These are phyloP conservation scores for Microcebus jonahi DNA, from an alignment of 2,113 vertebrate species.

Conservation along the genomic window DNA sequence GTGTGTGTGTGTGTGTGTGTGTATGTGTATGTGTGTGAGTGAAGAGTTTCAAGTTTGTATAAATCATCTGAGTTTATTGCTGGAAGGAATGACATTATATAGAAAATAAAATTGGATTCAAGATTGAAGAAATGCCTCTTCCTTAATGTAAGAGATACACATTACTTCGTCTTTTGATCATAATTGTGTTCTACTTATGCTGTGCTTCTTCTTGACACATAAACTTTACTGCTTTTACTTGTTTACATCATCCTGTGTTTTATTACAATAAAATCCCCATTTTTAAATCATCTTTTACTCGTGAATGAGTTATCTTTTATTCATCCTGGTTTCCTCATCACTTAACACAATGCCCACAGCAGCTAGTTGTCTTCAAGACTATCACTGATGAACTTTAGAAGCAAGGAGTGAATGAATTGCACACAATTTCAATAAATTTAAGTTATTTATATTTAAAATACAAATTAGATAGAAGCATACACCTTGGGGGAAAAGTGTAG, in stretches of 20 bases:
- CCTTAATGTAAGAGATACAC: neutral
- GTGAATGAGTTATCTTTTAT: neutral
- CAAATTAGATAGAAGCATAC: neutral
- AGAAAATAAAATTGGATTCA: neutral
- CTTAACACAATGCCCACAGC: neutral
- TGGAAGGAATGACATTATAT: neutral
- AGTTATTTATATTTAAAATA: neutral
- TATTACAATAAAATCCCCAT: neutral
- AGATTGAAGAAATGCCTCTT: neutral
- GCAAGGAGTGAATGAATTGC: neutral
- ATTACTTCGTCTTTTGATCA: neutral
- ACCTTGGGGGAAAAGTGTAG: neutral
- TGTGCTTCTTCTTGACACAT: neutral
- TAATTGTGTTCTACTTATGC: neutral
- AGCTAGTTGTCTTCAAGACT: neutral
- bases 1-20: too few species aligned
- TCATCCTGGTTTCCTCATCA: neutral
- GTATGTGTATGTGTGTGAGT: too few species aligned
- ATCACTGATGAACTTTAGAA: neutral
- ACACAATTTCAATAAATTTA: neutral
- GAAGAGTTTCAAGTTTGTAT: neutral
- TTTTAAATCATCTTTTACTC: neutral
- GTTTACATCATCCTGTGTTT: neutral
- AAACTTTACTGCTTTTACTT: neutral
- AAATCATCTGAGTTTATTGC: neutral